These are phyloP conservation scores for Actenoides hombroni DNA, from an alignment of 2,113 vertebrate genomes.

Conservation along the genomic window DNA sequence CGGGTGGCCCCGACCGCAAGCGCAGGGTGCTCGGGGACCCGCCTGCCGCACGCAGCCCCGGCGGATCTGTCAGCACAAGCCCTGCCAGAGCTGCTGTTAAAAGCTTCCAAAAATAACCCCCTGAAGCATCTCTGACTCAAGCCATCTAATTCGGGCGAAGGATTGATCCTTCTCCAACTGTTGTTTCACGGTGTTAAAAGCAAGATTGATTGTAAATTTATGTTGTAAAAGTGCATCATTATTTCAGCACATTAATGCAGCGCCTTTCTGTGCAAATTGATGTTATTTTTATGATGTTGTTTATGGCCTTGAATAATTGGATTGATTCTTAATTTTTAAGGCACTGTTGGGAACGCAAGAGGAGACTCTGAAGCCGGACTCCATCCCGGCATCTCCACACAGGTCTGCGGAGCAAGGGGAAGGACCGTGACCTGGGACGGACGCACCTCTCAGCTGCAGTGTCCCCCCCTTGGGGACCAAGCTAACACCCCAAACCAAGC, in stretches of 20 bases:
- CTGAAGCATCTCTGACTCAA: conserved; percentile 51
- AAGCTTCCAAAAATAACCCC: conserved; percentile 34
- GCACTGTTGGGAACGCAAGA: conserved; percentile 4
- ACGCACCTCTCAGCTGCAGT: rapidly evolving
- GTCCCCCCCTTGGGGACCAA: rapidly evolving
- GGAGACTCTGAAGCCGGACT: background rate
- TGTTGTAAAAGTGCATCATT: conserved; percentile 67
- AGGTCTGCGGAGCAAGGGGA: rapidly evolving
- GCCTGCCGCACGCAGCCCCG: background rate
- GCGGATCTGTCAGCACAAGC: background rate
- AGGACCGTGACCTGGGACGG: rapidly evolving
- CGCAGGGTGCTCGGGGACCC: background rate
- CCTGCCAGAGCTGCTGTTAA: background rate
- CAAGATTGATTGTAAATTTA: conserved; percentile 71
- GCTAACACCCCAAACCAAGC: background rate
- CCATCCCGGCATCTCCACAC: rapidly evolving
- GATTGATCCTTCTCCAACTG: conserved; percentile 56
- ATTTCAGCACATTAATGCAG: conserved; percentile 68
- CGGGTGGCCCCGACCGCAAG: background rate
- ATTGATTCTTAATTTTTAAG: conserved; percentile 75
- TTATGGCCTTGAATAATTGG: conserved; percentile 75
- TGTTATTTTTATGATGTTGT: conserved; percentile 77
- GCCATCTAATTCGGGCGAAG: conserved; percentile 29
- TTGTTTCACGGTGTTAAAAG: conserved; percentile 53
- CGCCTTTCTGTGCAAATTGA: conserved; percentile 72